These are phyloP conservation scores for Selenia dentaria DNA, from an alignment of 2,888 invertebrate species.

Conservation along the genomic window DNA sequence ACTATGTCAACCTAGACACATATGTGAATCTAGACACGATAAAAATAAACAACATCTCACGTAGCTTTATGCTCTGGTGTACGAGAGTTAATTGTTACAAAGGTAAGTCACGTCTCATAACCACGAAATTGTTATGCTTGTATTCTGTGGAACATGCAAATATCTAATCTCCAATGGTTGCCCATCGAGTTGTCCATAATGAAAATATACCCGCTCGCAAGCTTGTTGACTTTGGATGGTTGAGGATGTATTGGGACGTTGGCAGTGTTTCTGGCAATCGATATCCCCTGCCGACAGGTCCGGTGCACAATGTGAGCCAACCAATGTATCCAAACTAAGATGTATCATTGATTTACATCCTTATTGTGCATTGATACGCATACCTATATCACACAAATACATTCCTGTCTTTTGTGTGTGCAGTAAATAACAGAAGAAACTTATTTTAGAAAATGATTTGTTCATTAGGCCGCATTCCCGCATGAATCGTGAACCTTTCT, in stretches of 20 bases:
- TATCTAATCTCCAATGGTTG: not conserved
- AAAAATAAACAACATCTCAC: no score
- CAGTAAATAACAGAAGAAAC: no score
- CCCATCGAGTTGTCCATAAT: slow-evolving; percentile 12
- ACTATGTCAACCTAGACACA: no score
- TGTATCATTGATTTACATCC: slow-evolving; percentile 25
- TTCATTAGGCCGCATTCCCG: no score
- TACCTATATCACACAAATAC: no score
- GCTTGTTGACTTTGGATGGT: slow-evolving; percentile 5
- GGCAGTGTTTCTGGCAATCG: slow-evolving; percentile 52
- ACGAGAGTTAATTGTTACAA: no score
- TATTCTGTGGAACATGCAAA: not conserved
- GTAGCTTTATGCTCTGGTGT: no score
- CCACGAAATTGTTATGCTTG: not conserved
- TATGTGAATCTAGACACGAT: no score
- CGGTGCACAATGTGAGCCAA: slow-evolving; percentile 36
- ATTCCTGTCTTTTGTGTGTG: no score
- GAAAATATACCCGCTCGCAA: slow-evolving; percentile 10
- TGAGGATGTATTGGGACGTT: slow-evolving; percentile 6
- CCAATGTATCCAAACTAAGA: slow-evolving; percentile 32
- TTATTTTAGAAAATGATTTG: no score
- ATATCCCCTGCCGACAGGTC: slow-evolving; percentile 49
- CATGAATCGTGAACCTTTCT: no score
- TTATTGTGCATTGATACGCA: slow-evolving; percentile 4
- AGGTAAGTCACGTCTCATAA: no score